Conservation (phyloP, 2,888 invertebrate genomes). For the Nebria salina region DNA sequence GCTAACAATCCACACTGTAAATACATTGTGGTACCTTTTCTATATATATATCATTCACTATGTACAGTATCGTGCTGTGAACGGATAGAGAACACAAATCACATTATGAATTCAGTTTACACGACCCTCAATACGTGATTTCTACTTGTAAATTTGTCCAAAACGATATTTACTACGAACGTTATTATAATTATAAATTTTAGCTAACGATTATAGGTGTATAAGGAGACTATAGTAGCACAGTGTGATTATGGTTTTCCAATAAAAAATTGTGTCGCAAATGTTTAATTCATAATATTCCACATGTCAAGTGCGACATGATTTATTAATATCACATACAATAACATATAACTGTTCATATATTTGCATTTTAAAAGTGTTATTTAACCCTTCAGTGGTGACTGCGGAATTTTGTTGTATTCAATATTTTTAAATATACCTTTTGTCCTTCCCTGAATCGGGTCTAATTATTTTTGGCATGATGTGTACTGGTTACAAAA, state of each 20-base stretch:
- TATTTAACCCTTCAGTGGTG: background rate
- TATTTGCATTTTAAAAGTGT: background rate
- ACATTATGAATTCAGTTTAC: background rate
- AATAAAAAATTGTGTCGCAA: background rate
- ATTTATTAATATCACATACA: background rate
- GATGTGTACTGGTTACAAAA: too few relatives aligned
- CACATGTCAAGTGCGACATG: background rate
- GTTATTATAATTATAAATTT: background rate
- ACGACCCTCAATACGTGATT: background rate
- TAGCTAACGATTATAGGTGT: background rate
- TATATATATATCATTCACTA: background rate
- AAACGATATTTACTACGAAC: background rate
- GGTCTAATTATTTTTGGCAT: too few relatives aligned
- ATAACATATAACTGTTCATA: background rate
- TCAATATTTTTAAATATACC: too few relatives aligned
- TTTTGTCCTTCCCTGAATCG: too few relatives aligned
- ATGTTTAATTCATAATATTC: background rate
- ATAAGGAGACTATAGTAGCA: background rate
- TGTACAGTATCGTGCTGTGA: slow-evolving; percentile 13
- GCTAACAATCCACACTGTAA: background rate
- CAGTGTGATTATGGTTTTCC: background rate
- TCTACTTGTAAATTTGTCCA: background rate
- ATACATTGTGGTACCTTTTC: background rate
- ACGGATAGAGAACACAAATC: slow-evolving; percentile 6
- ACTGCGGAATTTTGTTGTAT: background rate